Percentiles rank a stretch among this genome's conserved stretches.
These are phyloP conservation scores for Sebastiscus tertius DNA, from an alignment of 2,797 vertebrate species.

Conservation along the genomic window DNA sequence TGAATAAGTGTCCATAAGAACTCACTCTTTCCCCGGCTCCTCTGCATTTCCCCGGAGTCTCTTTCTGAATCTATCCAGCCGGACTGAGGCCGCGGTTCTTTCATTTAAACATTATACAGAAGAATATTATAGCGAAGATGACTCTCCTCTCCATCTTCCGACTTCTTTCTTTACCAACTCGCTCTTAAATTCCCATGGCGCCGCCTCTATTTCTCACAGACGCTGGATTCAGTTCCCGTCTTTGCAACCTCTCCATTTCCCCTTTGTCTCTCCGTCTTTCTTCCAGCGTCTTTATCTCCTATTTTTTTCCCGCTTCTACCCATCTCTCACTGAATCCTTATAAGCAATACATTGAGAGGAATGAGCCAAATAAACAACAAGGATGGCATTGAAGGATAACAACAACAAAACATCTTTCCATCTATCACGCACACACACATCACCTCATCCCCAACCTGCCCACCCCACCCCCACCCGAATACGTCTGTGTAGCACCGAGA, in stretches of 20 bases:
- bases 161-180: constrained; percentile 24
- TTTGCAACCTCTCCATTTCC: constrained; percentile 14
- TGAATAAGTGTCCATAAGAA: constrained; percentile 18
- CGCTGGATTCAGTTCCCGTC: constrained; percentile 20
- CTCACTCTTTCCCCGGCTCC: background rate
- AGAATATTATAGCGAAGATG: constrained; percentile 20
- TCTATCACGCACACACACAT: background rate
- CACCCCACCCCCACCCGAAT: background rate
- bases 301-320: background rate
- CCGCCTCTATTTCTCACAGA: constrained; percentile 13
- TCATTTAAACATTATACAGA: constrained; percentile 37
- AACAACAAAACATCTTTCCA: constrained; percentile 29
- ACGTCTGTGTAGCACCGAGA: constrained; percentile 38
- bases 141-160: constrained; percentile 14
- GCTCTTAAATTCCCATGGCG: constrained; percentile 32
- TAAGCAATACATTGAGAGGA: constrained; percentile 32
- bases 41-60: constrained; percentile 13
- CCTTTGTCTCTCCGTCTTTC: background rate
- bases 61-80: constrained; percentile 7
- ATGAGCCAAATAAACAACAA: constrained; percentile 22
- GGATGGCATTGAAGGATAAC: constrained; percentile 11
- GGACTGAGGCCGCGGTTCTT: constrained; percentile 8
- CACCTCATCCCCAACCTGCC: background rate
- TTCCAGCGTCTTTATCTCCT: background rate
- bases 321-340: constrained; percentile 3